Evolutionary conservation across 1,140 invertebrate genomes (phyloP), one percentile per base, ranked within the genome.

Genomic region (Anastrepha obliqua): DNA sequence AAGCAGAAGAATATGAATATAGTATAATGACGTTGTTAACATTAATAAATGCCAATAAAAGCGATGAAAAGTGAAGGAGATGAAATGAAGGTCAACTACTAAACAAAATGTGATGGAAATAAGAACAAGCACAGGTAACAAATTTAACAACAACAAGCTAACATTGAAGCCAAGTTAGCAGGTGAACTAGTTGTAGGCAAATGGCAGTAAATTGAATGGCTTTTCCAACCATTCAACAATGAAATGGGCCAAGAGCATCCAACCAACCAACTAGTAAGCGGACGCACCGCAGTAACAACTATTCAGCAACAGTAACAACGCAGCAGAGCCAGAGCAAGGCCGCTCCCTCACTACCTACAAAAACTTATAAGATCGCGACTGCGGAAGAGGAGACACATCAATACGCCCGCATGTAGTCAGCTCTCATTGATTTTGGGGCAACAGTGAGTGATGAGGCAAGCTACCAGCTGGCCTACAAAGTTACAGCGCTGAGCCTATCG

Each of bases 241-340:
- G 47, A 81, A 81, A 81, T 81, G 74, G 74, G 74, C 74, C 74
- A 81, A 81, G 74, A 81, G 74, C 74, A 81, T 81, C 74, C 74
- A 81, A n/a, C 51, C 74, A 55, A 58, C 47, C 74, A 81, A 81
- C 47, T n/a, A n/a, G 3, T 55, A 55, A 58, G 20, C 47, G 3
- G 17, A 51, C 51, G n/a, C 20, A 15, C 8, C 17, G 47, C 20
- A 81, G 15, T 20, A 5, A 47, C n/a, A 17, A 29, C 5, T 39
- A 17, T 11, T 39, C n/a, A 29, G 64, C 64, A 67, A 4, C 29
- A 62, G 60, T 13, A 62, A 2, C 29, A 67, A 17, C 74, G 51
- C 29, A n/a, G 11, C 44, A 55, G 47, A 81, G 74, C 47, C 4
- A 7, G 74, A 17, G 47, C 74, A 81, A 81, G 74, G 74, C 55